Evolutionary conservation across 2,113 vertebrate species (phyloP).

Genomic region (Prolemur simus): DNA sequence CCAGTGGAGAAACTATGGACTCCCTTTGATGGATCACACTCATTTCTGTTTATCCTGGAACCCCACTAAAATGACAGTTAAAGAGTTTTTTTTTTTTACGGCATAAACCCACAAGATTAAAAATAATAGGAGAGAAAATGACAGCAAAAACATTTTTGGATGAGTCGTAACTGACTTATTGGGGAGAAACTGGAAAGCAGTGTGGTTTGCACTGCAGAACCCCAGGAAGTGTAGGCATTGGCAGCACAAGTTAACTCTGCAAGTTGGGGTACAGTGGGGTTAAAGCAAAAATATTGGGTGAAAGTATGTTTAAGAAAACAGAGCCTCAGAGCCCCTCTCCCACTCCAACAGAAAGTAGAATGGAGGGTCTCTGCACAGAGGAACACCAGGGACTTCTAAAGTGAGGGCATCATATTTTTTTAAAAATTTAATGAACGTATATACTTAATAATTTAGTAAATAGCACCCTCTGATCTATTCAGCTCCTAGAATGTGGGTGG

Average conservation of each 20-base stretch:
- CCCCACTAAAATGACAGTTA: too few species aligned
- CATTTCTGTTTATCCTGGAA: background rate
- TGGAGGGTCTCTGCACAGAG: background rate
- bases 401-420: background rate
- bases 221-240: background rate
- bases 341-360: background rate
- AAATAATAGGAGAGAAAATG: background rate
- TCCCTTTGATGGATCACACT: background rate
- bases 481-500: too few species aligned
- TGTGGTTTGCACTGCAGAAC: background rate
- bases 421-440: too few species aligned
- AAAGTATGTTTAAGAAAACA: background rate
- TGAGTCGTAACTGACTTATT: background rate
- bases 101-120: background rate
- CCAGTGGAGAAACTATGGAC: background rate
- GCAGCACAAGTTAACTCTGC: background rate
- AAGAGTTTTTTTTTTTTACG: background rate
- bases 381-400: background rate
- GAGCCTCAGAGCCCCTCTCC: background rate
- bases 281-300: background rate
- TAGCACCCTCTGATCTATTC: too few species aligned
- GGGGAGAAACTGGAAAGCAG: background rate
- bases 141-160: background rate
- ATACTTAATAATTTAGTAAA: too few species aligned
- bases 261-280: background rate